Evolutionary conservation across 53 echinoderm and acorn worm genomes (phyloP), one percentile per base, ranked within the genome.

Genomic region (Paelopatides confundens): DNA sequence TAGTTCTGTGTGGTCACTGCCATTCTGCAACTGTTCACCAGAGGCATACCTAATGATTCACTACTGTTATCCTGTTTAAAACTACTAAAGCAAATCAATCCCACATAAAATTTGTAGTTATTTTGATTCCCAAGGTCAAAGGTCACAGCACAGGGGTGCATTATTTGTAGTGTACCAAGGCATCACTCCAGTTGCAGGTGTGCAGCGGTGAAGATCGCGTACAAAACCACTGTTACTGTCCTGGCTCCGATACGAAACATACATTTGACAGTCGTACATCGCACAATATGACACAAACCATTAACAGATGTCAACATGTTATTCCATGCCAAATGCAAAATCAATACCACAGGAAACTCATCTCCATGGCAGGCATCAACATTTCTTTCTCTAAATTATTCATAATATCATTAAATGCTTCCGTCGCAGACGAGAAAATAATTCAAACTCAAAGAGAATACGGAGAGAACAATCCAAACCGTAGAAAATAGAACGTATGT

Each of bases 1-100:
- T 87, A 93, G 66, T 87, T 87, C 85, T 93, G 90, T 31, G 90
- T 93, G 29, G 87, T 90, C 39, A 93, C 93, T 77, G 93, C 93
- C 93, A 93, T 93, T 76, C 88, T 85, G 66, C 82, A 79, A 12
- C 47, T 79, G 79, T 79, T 79, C 30, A 79, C 79, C 32, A 79
- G 34, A 79, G 79, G 79, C 79, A 79, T 79, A 29, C 79, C 79
- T 79, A 79, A 52, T 31, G 32, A 67, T 67, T 58, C 24, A 5
- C n/a, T 21, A 1, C 6, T 21, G 5, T 18, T 5, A 58, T 18
- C 24, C n/a, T 21, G 58, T 48, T 48, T 48, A 14, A 58, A 58
- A 58, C n/a, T 23, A 21, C 2, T 23, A 58, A 3, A 58, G 58
- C 21, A 58, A 21, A n/a, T 23, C 21, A 58, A 15, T 58, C 58